These are phyloP conservation scores for Bombus turneri DNA, from an alignment of 1,140 invertebrate genomes.

Conservation along the genomic window DNA sequence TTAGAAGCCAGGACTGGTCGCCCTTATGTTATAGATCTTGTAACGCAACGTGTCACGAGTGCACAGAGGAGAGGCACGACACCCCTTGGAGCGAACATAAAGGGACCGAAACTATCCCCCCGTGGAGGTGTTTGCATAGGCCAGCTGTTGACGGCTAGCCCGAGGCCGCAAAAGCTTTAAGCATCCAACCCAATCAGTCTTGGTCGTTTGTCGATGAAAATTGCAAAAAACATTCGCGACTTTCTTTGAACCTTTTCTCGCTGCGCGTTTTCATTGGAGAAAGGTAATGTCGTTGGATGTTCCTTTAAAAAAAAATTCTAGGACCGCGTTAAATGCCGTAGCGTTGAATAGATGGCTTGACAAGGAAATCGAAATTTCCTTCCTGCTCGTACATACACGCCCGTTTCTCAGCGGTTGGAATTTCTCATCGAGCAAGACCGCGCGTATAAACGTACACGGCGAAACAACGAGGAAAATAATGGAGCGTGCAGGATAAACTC, in stretches of 20 bases:
- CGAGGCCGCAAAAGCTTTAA: constrained; percentile 63
- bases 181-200: constrained; percentile 49
- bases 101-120: constrained; percentile 63
- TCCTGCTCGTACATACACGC: no score
- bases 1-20: constrained; percentile 5
- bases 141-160: constrained; percentile 68
- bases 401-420: neutral
- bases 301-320: neutral
- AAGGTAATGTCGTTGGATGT: neutral
- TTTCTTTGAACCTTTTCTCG: neutral
- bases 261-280: neutral
- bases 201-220: constrained; percentile 46
- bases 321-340: neutral
- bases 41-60: constrained; percentile 45
- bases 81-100: constrained; percentile 55
- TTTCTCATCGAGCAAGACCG: neutral
- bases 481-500: neutral
- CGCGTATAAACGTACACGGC: neutral
- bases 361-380: constrained; percentile 12
- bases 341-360: neutral
- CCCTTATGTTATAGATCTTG: constrained; percentile 50
- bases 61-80: constrained; percentile 21
- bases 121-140: constrained; percentile 61
- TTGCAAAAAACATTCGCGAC: constrained; percentile 43
- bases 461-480: constrained; percentile 24